Conservation (phyloP, 2,797 vertebrate genomes). For the Apodemus agrarius region DNA sequence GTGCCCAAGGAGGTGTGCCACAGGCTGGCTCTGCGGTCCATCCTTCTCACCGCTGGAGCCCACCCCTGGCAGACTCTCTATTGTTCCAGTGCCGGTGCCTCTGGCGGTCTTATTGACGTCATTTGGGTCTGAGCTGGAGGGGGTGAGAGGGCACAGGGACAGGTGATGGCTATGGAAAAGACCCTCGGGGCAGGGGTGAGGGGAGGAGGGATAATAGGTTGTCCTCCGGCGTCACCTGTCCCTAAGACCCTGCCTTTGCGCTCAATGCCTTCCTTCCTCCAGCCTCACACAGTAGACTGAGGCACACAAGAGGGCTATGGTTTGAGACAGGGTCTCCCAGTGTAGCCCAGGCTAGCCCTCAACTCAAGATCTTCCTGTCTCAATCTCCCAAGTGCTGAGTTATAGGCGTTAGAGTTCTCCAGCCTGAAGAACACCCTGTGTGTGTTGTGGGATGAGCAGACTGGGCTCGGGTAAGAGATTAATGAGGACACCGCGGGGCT, state of each 20-base stretch:
- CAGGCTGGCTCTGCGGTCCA: too few relatives aligned
- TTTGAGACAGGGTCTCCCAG: not conserved
- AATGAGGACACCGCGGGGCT: not conserved
- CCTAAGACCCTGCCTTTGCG: not conserved
- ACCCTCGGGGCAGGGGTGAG: not conserved
- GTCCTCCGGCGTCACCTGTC: not conserved
- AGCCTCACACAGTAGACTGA: not conserved
- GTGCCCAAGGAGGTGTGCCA: not conserved
- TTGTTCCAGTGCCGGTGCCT: fast-evolving
- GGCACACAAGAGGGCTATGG: not conserved
- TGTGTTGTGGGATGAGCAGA: not conserved
- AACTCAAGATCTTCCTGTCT: not conserved
- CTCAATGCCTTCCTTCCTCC: not conserved
- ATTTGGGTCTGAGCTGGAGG: not conserved
- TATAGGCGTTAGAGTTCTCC: not conserved
- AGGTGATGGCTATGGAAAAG: not conserved
- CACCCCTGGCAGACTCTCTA: not conserved
- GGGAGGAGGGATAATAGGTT: not conserved
- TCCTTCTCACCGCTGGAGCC: not conserved
- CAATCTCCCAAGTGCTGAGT: not conserved
- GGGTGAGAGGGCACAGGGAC: not conserved
- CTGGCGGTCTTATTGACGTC: too few relatives aligned
- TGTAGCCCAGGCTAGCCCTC: not conserved
- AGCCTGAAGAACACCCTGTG: not conserved
- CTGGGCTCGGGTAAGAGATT: not conserved